These are phyloP conservation scores for Cladopsammia gracilis DNA, from an alignment of 64 coral and sea anemone species.

Conservation along the genomic window DNA sequence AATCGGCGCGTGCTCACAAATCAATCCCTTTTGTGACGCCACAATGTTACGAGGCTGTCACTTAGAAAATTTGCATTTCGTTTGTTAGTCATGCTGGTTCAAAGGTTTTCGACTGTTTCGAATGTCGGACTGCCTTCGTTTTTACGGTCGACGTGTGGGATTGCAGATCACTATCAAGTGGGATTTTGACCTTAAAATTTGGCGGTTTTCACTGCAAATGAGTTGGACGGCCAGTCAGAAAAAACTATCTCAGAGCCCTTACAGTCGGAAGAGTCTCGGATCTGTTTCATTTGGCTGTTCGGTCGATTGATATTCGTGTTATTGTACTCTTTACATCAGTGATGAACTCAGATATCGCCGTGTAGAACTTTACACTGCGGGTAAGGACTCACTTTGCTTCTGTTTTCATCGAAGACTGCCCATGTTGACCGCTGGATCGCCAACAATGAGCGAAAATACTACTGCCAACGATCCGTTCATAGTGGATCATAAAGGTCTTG, in stretches of 20 bases:
- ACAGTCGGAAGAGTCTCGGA: too few relatives aligned
- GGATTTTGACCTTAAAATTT: neutral
- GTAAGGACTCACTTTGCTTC: neutral
- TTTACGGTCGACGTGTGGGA: neutral
- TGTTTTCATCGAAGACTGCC: neutral
- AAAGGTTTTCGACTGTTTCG: neutral
- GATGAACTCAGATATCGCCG: too few relatives aligned
- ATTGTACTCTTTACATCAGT: too few relatives aligned
- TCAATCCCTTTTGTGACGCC: neutral
- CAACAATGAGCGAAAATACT: neutral
- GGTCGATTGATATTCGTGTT: too few relatives aligned
- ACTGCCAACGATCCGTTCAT: conserved; percentile 9
- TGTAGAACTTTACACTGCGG: too few relatives aligned
- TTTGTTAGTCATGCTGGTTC: neutral
- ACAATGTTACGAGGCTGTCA: neutral
- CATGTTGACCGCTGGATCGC: neutral
- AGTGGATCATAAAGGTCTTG: neutral
- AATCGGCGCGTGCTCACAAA: neutral
- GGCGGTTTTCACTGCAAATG: neutral
- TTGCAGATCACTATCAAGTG: neutral
- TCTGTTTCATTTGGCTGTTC: too few relatives aligned
- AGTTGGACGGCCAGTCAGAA: neutral
- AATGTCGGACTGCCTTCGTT: neutral
- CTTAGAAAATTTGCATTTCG: neutral
- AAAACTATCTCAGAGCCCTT: neutral